A percentile compares a stretch with the other conserved stretches of the same genome.
phyloP scores from a whole-genome alignment of 2,888 invertebrate species.

The Lasioglossum leucozonium region DNA sequence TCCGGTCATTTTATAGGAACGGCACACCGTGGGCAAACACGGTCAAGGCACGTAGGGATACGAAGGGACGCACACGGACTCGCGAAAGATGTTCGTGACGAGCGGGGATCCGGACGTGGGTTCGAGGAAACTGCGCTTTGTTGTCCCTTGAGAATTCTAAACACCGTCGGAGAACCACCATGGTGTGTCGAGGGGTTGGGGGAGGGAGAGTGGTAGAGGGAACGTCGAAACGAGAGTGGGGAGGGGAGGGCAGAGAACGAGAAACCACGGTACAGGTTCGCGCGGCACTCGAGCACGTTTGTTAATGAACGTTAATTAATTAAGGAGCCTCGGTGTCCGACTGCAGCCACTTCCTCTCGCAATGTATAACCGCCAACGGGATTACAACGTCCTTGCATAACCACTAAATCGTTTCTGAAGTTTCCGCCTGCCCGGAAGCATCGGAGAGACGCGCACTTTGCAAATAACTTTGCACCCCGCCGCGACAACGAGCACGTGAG shows the following conservation, averaged over 20 bases:
- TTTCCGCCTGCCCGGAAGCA: constrained; percentile 39
- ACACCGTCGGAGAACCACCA: constrained; percentile 23
- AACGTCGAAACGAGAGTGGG: background rate
- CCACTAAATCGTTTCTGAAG: constrained; percentile 63
- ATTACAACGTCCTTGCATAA: constrained; percentile 62
- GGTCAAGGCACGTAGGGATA: background rate
- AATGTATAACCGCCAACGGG: constrained; percentile 62
- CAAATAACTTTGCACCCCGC: constrained; percentile 41
- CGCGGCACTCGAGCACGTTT: constrained; percentile 73
- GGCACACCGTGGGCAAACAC: background rate
- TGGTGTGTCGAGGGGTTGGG: background rate
- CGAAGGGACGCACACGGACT: background rate
- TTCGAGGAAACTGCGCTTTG: constrained; percentile 36
- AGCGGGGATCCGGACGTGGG: constrained; percentile 47
- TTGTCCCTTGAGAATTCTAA: constrained; percentile 60
- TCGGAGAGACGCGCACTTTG: constrained; percentile 22
- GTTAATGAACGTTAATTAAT: constrained; percentile 83
- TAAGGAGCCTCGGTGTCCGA: constrained; percentile 75
- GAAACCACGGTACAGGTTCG: constrained; percentile 44
- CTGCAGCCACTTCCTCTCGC: constrained; percentile 59
- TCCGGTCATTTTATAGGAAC: background rate
- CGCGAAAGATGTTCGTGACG: constrained; percentile 45
- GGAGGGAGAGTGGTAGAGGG: background rate
- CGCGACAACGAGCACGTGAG: background rate
- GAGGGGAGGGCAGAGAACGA: background rate